Evolutionary conservation across 1,140 invertebrate genomes (phyloP), one percentile per base, ranked within the genome.

Genomic region (Phymastichus coffea): DNA sequence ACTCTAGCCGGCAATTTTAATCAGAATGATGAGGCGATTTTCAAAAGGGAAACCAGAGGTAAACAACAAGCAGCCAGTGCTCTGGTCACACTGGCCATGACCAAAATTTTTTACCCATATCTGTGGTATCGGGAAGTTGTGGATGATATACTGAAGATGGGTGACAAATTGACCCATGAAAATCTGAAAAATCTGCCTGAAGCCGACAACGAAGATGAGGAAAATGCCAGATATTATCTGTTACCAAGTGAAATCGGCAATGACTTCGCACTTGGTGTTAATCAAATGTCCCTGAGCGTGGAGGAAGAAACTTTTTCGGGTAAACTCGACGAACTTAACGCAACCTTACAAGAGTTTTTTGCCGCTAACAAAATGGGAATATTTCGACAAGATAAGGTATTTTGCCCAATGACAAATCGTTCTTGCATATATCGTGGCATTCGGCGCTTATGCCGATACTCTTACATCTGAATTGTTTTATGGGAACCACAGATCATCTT

Each of bases 121-220:
- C 58, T 72, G 2, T 79, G 77, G 77, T 65, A 70, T 46, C 55
- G 61, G 6, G 71, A 73, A 52, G 67, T 76, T 0, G 46, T 79
- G 3, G 74, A 78, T 15, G 75, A 79, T 25, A 71, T 78, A n/a
- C 52, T 79, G 7, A 76, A 69, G 35, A 47, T 78, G 0, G 75
- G 72, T 2, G 66, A 77, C 33, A 74, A 73, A 63, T 40, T 77
- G 0, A 70, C 70, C 0, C 17, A 19, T 2, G 63, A 77, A 8
- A 81, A 80, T 56, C 22, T 78, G 30, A 64, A 68, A 26, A 82
- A 81, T 57, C 58, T 81, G 4, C 69, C 67, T 2, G 77, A 70
- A n/a, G 20, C 22, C 3, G 69, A 67, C 1, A 22, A 35, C 0
- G 66, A 70, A 7, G 64, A 63, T 4, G 68, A 65, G 10, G 63